These are phyloP conservation scores for Limnephilus auricula DNA, from an alignment of 2,888 invertebrate genomes.

Conservation along the genomic window DNA sequence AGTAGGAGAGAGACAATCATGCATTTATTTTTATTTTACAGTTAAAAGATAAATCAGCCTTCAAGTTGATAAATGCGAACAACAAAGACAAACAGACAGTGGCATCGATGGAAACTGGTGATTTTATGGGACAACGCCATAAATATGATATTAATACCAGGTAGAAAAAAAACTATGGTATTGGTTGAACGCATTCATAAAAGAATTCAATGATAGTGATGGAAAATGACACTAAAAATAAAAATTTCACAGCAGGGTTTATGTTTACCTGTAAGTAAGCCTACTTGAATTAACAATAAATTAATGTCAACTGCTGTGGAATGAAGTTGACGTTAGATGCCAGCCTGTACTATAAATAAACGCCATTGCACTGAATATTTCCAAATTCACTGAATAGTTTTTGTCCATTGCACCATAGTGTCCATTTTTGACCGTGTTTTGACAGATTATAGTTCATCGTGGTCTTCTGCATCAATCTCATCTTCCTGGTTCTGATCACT, in stretches of 20 bases:
- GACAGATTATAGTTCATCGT: slow-evolving; percentile 79
- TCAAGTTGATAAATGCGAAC: slow-evolving; percentile 17
- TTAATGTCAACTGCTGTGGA: neutral
- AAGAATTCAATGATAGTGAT: neutral
- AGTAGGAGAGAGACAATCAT: neutral
- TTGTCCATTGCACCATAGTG: slow-evolving; percentile 10
- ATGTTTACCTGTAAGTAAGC: neutral
- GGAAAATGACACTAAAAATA: neutral
- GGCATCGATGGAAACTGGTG: neutral
- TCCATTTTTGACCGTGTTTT: slow-evolving; percentile 29
- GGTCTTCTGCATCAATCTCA: slow-evolving; percentile 72
- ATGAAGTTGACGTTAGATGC: neutral
- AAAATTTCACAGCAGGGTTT: neutral
- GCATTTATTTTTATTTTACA: neutral
- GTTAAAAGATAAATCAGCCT: slow-evolving; percentile 23
- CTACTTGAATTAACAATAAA: neutral
- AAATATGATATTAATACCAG: neutral
- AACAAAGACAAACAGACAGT: neutral
- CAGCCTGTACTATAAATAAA: neutral
- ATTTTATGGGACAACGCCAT: neutral
- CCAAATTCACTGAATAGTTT: slow-evolving; percentile 21
- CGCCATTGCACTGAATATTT: neutral
- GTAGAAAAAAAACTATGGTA: neutral
- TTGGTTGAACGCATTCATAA: neutral
- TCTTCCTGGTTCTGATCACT: slow-evolving; percentile 73